These are phyloP conservation scores for Pelodiscus sinensis DNA, from an alignment of 2,113 vertebrate genomes.

Conservation along the genomic window DNA sequence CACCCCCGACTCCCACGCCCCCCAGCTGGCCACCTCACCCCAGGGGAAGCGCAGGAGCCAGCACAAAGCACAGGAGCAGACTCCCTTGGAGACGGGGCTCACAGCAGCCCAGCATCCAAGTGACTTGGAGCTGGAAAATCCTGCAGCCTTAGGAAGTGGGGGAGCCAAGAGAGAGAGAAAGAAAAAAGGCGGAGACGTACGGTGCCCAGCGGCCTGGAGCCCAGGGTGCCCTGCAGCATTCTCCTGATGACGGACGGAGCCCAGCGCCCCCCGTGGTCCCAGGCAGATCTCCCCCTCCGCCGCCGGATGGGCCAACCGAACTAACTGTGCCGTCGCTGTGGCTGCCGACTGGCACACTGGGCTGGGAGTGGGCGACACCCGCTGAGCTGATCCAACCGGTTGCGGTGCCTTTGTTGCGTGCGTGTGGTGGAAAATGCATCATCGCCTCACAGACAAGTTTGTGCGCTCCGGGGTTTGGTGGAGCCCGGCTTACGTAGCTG, in stretches of 20 bases:
- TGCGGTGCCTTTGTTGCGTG: conserved; percentile 42
- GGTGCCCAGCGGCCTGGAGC: conserved; percentile 26
- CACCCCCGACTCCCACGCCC: background rate
- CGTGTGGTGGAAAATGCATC: background rate
- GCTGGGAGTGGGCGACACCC: conserved; percentile 41
- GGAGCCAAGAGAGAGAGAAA: background rate
- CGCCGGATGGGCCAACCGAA: background rate
- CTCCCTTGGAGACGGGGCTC: background rate
- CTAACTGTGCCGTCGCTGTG: background rate
- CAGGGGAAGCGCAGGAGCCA: too few species aligned
- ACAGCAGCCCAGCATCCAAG: background rate
- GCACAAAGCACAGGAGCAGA: background rate
- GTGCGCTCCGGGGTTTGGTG: background rate
- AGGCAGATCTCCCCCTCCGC: background rate
- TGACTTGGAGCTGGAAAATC: background rate
- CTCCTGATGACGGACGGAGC: background rate
- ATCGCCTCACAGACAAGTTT: background rate
- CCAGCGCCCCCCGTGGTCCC: background rate
- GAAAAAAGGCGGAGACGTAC: conserved; percentile 13
- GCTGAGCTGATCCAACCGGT: conserved; percentile 66
- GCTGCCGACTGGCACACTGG: background rate
- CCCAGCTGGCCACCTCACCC: background rate
- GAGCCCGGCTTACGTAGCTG: background rate
- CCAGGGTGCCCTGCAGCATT: conserved; percentile 65
- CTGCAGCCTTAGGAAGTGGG: background rate